Conservation (phyloP, 2,797 vertebrate genomes). For the Dendrocincla tyrannina region DNA sequence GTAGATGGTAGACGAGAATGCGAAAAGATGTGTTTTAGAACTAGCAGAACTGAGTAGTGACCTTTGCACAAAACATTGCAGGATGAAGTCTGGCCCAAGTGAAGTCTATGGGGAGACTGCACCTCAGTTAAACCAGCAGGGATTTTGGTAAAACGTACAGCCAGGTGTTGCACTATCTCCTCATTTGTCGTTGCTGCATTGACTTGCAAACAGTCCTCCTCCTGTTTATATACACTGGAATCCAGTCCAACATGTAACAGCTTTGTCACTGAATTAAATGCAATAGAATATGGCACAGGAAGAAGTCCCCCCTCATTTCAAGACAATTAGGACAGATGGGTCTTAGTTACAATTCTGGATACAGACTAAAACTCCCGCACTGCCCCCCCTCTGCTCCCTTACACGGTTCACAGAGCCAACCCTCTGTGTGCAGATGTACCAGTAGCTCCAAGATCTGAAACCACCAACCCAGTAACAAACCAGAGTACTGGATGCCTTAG, state of each 20-base stretch:
- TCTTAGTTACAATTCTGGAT: neutral
- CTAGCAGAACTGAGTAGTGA: neutral
- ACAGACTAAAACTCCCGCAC: neutral
- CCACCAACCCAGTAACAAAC: neutral
- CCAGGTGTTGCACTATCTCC: neutral
- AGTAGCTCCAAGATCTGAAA: neutral
- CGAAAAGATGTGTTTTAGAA: neutral
- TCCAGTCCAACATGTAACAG: neutral
- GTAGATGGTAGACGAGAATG: neutral
- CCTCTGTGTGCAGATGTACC: neutral
- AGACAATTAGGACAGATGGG: neutral
- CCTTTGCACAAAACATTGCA: neutral
- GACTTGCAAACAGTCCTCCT: neutral
- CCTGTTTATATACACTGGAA: neutral
- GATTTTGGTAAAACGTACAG: neutral
- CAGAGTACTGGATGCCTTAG: neutral
- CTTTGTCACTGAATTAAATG: neutral
- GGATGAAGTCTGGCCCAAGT: neutral
- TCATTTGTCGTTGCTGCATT: neutral
- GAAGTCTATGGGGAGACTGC: neutral
- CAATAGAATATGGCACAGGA: neutral
- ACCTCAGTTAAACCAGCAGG: neutral
- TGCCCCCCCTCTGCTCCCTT: neutral
- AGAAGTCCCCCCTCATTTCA: neutral
- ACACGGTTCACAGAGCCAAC: neutral